These are phyloP conservation scores for Nipponia nippon DNA, from an alignment of 2,113 vertebrate genomes.

Conservation along the genomic window DNA sequence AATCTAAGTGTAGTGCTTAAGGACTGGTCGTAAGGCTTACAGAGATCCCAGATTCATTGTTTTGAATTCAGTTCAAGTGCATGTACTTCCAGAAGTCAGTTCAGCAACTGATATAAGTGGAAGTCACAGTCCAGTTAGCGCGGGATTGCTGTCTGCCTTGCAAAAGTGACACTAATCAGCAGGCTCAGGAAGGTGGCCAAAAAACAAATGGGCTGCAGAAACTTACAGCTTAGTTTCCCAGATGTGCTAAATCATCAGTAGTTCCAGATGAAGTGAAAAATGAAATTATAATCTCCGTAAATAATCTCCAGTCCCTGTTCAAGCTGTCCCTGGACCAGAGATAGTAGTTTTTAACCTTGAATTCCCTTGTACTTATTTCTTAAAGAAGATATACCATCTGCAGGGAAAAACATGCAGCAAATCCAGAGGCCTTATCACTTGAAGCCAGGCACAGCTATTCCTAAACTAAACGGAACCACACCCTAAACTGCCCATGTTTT, in stretches of 20 bases:
- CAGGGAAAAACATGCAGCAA: slow-evolving; percentile 8
- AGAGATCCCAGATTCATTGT: neutral
- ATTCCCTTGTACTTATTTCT: neutral
- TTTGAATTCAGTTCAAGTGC: neutral
- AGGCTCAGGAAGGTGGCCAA: slow-evolving; percentile 33
- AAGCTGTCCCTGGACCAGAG: neutral
- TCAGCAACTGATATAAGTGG: neutral
- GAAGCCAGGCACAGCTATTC: neutral
- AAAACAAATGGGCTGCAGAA: slow-evolving; percentile 8
- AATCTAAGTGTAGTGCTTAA: neutral
- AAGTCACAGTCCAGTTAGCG: neutral
- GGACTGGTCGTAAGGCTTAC: neutral
- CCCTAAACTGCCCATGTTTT: slow-evolving; percentile 41
- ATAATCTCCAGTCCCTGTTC: neutral
- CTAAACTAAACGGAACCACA: slow-evolving; percentile 26
- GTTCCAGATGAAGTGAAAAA: slow-evolving; percentile 26
- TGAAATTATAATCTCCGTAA: neutral
- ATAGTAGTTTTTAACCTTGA: neutral
- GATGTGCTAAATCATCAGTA: slow-evolving; percentile 40
- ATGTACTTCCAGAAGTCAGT: neutral
- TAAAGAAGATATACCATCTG: slow-evolving; percentile 25
- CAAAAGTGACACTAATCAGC: slow-evolving; percentile 19
- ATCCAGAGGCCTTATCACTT: slow-evolving; percentile 32
- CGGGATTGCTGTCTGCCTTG: slow-evolving; percentile 11
- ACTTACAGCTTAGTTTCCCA: slow-evolving; percentile 1